Evolutionary conservation across 64 coral and sea anemone species (phyloP).

Genomic region (Pocillopora damicornis): DNA sequence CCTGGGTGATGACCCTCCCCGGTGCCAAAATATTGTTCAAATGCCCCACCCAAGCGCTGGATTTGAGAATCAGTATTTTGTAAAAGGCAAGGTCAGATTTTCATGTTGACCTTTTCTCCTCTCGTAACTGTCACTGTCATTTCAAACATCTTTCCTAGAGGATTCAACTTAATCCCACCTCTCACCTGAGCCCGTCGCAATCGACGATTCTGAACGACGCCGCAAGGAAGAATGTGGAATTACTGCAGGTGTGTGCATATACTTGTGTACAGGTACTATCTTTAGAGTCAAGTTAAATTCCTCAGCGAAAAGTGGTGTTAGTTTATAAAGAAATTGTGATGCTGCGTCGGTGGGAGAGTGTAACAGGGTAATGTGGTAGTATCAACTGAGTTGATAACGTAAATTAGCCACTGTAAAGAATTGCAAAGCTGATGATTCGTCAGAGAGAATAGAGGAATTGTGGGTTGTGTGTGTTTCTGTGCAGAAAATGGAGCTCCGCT

Average conservation of each 20-base stretch:
- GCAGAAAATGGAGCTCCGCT: too few relatives aligned
- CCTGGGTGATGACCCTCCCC: too few relatives aligned
- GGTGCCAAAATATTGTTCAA: not conserved
- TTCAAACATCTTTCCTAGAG: conserved; percentile 12
- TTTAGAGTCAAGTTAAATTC: too few relatives aligned
- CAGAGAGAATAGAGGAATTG: too few relatives aligned
- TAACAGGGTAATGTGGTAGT: too few relatives aligned
- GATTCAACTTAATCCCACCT: conserved; percentile 35
- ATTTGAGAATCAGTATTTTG: not conserved
- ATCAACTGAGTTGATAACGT: too few relatives aligned
- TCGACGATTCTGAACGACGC: conserved; percentile 16
- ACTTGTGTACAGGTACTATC: not conserved
- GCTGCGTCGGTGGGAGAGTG: too few relatives aligned
- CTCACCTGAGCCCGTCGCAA: conserved; percentile 43
- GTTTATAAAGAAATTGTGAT: too few relatives aligned
- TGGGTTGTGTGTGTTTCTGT: too few relatives aligned
- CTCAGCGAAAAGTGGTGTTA: too few relatives aligned
- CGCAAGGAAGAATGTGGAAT: conserved; percentile 49
- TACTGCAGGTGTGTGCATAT: conserved; percentile 38
- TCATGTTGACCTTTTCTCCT: not conserved
- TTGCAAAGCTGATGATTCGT: too few relatives aligned
- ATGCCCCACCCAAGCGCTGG: not conserved
- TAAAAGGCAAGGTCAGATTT: not conserved
- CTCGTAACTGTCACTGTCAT: not conserved
- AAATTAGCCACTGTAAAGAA: too few relatives aligned